phyloP scores from a whole-genome alignment of 2,113 vertebrate species.

The Bagarius yarrelli region DNA sequence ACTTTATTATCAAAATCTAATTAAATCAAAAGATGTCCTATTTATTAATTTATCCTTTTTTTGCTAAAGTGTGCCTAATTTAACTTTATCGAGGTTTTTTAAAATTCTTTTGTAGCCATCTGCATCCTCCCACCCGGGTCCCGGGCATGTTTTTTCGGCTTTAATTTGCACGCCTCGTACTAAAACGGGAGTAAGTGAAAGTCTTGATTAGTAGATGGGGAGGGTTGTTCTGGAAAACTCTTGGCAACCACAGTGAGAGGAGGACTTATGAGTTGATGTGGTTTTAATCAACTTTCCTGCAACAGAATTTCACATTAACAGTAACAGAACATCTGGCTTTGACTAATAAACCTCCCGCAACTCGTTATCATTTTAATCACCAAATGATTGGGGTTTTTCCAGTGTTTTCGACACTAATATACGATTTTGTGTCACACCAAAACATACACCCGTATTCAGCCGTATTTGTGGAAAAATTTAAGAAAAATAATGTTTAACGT shows the following conservation, averaged over 20 bases:
- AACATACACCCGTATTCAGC: no score
- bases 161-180: conserved; percentile 33
- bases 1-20: not conserved
- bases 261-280: conserved; percentile 45
- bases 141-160: conserved; percentile 22
- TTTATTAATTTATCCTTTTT: not conserved
- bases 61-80: not conserved
- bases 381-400: no score
- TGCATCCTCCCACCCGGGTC: not conserved
- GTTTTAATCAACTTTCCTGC: conserved; percentile 41
- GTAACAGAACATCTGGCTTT: conserved; percentile 6
- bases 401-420: no score
- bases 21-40: not conserved
- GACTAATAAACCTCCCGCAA: not conserved
- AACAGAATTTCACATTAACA: conserved; percentile 48
- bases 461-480: no score
- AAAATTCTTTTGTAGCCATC: conserved; percentile 1
- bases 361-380: no score
- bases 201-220: conserved; percentile 57
- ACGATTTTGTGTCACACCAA: no score
- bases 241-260: conserved; percentile 54
- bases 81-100: no score
- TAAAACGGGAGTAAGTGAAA: conserved; percentile 35
- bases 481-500: no score
- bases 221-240: conserved; percentile 66